Base-by-base conservation (phyloP, 2,797 vertebrate genomes). In the Amphiprion clarkii region DNA sequence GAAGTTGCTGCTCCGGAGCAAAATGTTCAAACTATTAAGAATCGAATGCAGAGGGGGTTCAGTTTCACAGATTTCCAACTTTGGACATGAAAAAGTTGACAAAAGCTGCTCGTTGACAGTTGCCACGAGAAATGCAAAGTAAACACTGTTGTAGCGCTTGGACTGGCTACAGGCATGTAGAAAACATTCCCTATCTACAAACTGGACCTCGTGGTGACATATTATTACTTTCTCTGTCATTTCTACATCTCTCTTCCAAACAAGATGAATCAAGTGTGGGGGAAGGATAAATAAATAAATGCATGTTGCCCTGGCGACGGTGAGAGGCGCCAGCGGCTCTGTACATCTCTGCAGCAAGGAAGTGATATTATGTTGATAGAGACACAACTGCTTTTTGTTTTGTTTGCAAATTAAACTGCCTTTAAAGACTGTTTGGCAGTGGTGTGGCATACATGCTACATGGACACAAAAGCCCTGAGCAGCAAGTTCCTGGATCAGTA, bases 281-380 rank as follows among this genome's bases (percentile, higher is more conserved):
- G 71, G 57, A 67, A 19, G 62, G 56, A 63, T 49, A 63, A 76
- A 82, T 67, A 80, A 74, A 87, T 84, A 81, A 64, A 85, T 44
- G 70, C 29, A 59, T 6, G 82, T 86, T 83, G 51, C 73, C 76
- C 12, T 78, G 64, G 78, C 67, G 66, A 87, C 23, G 21, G 55
- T 2, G 14, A 71, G 62, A 65, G 60, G 63, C 12, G n/a, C 25
- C 29, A 14, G n/a, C 1, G 36, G 65, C 51, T 79, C 48, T 36
- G 36, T 39, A 42, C 52, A 51, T 60, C 57, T 75, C 55, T 33
- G 48, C 54, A 19, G 74, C 1, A 21, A 61, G 33, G 36, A 2
- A 21, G 36, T 14, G 42, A 61, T 62, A 79, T 46, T 2, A 58
- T 46, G 51, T 19, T 46, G 48, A 53, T 57, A 52, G 19, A 62